phyloP scores from a whole-genome alignment of 1,140 invertebrate genomes.

The Panulirus ornatus region DNA sequence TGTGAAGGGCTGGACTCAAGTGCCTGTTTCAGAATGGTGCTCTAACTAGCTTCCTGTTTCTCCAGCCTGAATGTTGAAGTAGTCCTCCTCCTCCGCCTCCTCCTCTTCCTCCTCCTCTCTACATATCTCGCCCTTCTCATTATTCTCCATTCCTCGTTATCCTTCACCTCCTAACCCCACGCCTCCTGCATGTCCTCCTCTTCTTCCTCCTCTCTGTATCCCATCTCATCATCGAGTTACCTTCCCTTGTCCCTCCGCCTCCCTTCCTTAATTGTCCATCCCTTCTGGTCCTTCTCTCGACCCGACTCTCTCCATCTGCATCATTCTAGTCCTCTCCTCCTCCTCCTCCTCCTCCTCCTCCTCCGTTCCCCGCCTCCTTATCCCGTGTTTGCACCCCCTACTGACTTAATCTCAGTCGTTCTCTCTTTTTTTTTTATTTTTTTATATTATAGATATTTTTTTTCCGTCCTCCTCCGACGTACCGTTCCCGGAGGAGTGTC shows the following conservation, averaged over 20 bases:
- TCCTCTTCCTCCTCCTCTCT: background rate
- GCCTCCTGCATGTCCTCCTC: background rate
- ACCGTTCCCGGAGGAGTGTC: background rate
- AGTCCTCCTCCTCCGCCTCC: background rate
- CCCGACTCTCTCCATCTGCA: too few species aligned
- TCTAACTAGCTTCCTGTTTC: background rate
- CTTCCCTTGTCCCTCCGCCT: too few species aligned
- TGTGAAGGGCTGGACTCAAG: too few species aligned
- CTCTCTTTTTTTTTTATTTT: background rate
- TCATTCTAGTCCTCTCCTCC: background rate
- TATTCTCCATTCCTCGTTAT: background rate
- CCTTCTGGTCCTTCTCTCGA: too few species aligned
- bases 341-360: background rate
- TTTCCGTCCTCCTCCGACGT: background rate
- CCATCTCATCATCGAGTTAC: background rate
- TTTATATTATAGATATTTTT: too few species aligned
- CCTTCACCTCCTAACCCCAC: background rate
- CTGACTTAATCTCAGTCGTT: background rate
- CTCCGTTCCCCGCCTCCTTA: background rate
- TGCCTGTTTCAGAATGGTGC: too few species aligned
- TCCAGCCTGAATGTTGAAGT: background rate
- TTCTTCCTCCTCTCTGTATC: background rate
- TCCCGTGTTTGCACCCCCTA: too few species aligned
- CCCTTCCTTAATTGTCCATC: too few species aligned
- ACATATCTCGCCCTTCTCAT: too few species aligned